Evolutionary conservation across 2,888 invertebrate genomes (phyloP), one percentile per base, ranked within the genome.

Genomic region (Conops quadrifasciatus): DNA sequence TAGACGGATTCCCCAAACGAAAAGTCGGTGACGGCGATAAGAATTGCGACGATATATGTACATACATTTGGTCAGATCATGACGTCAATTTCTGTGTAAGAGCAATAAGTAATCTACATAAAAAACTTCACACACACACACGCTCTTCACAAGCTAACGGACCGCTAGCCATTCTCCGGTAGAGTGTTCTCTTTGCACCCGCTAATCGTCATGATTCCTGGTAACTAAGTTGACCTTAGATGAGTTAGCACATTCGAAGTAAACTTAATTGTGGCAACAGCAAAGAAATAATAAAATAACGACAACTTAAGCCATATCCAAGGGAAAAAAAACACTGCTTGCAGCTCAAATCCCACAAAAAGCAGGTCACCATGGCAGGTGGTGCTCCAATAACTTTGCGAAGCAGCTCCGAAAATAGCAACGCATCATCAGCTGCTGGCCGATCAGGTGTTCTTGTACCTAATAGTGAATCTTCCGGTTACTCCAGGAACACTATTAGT

Each of bases 361-460:
- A 9, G 51, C 24, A 28, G 30, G n/a, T 51, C 59, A 56, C 3
- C 59, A 77, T 77, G 77, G 77, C 77, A 15, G 77, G 77, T 58
- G 77, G 77, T 65, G 73, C 73, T 49, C 75, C 73, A 63, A 75
- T 75, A 62, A 70, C 76, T 53, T 70, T 76, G 65, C 76, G 75
- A 24, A 72, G 73, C 67, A 73, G 71, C 71, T 64, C 75, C 53
- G 77, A 77, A 45, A 73, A 71, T 68, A 76, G 74, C 24, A 68
- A 70, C 28, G 26, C 43, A 36, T 21, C 28, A 13, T n/a, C 63
- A 36, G 53, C 43, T 56, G 69, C 36, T n/a, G 58, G 56, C 16
- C 21, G 58, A 16, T 30, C 36, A 7, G 58, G 26, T 67, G 67
- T 26, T 59, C 16, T n/a, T 51, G 65, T 15, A 7, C 51, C 28